Conservation (phyloP, 2,113 vertebrate species). For the Theristicus caerulescens region DNA sequence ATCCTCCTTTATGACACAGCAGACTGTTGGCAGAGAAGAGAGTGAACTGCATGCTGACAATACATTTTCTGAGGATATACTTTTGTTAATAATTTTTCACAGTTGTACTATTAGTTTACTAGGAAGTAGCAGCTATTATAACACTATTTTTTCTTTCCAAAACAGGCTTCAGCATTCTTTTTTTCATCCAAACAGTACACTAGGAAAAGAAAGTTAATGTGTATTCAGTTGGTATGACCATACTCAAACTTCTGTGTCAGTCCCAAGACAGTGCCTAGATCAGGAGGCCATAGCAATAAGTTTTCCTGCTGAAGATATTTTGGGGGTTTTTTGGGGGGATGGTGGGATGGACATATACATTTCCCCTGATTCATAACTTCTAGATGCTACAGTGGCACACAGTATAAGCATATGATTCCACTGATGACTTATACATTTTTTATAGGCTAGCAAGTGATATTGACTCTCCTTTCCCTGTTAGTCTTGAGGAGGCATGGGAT, state of each 20-base stretch:
- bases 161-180: neutral
- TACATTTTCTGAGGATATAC: neutral
- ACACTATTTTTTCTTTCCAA: neutral
- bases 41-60: neutral
- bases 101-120: neutral
- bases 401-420: neutral
- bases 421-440: neutral
- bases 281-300: neutral
- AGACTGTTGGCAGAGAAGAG: neutral
- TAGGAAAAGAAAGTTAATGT: neutral
- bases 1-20: neutral
- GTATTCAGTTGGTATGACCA: neutral
- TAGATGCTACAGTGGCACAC: neutral
- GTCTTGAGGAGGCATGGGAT: neutral
- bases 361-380: neutral
- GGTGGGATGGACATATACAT: neutral
- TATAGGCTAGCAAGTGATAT: neutral
- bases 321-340: rapidly evolving
- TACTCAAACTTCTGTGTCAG: neutral
- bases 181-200: neutral
- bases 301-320: neutral
- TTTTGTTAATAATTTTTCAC: neutral
- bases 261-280: neutral
- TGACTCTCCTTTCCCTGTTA: neutral
- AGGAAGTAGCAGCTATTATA: neutral